Conservation (phyloP, 2,888 invertebrate species). For the Scaeva pyrastri region DNA sequence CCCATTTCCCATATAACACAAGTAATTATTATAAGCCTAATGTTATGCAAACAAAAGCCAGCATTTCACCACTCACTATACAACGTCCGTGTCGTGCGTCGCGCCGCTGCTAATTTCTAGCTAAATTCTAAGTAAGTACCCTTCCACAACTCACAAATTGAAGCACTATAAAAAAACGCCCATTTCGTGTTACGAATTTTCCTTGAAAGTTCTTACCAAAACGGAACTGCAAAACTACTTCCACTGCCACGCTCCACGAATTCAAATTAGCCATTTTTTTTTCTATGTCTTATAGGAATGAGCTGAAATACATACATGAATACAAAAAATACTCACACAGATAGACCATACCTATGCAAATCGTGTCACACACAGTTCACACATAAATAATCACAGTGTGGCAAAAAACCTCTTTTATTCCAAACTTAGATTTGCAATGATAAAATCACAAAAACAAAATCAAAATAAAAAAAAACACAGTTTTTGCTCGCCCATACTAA, state of each 20-base stretch:
- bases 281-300: neutral
- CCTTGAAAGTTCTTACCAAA: slow-evolving; percentile 15
- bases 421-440: slow-evolving; percentile 18
- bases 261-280: slow-evolving; percentile 18
- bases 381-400: neutral
- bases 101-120: no score
- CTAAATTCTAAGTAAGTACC: no score
- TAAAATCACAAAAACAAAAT: slow-evolving; percentile 12
- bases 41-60: no score
- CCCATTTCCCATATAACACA: no score
- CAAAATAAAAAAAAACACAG: neutral
- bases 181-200: slow-evolving; percentile 8
- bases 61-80: no score
- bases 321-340: neutral
- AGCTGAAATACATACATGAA: neutral
- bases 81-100: no score
- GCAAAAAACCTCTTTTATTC: slow-evolving; percentile 9
- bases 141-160: neutral
- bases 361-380: slow-evolving; percentile 12
- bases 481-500: slow-evolving; percentile 30
- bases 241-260: slow-evolving; percentile 19
- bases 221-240: slow-evolving; percentile 15
- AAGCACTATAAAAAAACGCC: neutral
- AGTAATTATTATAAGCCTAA: no score
- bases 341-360: neutral